phyloP scores from a whole-genome alignment of 1,140 invertebrate genomes.

The Drosophila quadrilineata region DNA sequence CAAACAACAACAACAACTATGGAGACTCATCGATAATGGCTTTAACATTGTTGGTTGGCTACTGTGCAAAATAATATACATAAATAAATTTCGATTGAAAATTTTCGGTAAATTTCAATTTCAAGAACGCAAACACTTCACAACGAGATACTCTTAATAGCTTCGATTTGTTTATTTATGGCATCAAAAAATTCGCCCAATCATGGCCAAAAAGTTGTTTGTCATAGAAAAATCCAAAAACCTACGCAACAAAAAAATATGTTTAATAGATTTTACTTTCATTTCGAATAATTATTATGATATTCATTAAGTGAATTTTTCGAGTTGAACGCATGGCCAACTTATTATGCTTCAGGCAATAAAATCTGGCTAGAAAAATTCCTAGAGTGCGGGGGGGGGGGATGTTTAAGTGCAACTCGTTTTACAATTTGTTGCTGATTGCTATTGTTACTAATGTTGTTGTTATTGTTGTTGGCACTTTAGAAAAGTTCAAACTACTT shows the following conservation, averaged over 20 bases:
- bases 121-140: conserved; percentile 54
- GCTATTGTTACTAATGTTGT: not conserved
- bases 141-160: conserved; percentile 12
- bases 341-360: conserved; percentile 2
- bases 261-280: conserved; percentile 75
- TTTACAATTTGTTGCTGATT: not conserved
- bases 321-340: conserved; percentile 42
- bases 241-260: too few species aligned
- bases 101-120: conserved; percentile 58
- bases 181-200: conserved; percentile 58
- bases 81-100: conserved; percentile 28
- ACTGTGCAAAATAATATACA: conserved; percentile 74
- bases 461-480: conserved; percentile 13
- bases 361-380: too few species aligned
- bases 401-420: not conserved
- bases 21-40: conserved; percentile 55
- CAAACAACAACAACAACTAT: conserved; percentile 9
- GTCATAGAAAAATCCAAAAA: conserved; percentile 58
- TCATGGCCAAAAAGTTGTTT: conserved; percentile 57
- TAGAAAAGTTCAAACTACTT: conserved; percentile 72
- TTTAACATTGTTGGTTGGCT: conserved; percentile 55
- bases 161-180: conserved; percentile 71
- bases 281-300: conserved; percentile 73
- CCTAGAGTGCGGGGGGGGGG: too few species aligned
- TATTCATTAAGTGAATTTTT: conserved; percentile 64